Evolutionary conservation across 2,113 vertebrate genomes (phyloP).

Genomic region (Ochotona curzoniae): DNA sequence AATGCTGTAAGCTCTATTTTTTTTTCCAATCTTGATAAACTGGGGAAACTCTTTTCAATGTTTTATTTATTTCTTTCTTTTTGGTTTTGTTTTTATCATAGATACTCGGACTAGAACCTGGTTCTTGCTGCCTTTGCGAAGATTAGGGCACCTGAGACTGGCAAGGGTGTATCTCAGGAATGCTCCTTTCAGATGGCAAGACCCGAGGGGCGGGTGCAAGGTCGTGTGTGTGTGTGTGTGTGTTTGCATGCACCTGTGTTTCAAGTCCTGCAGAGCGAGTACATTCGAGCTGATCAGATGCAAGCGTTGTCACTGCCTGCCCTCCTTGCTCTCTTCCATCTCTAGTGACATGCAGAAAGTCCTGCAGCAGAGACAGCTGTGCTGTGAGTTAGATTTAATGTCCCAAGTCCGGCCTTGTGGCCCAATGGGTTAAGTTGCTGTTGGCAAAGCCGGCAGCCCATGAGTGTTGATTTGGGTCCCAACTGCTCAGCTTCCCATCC

Average conservation of each 20-base stretch:
- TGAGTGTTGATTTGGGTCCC: too few relatives aligned
- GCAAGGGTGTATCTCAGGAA: background rate
- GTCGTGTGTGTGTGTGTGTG: too few relatives aligned
- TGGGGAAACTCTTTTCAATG: background rate
- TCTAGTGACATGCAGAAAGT: background rate
- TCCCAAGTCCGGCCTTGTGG: too few relatives aligned
- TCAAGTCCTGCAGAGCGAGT: background rate
- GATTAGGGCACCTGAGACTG: background rate
- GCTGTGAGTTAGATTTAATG: background rate
- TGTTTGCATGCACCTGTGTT: too few relatives aligned
- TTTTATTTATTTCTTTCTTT: background rate
- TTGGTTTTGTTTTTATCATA: background rate
- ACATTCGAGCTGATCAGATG: background rate
- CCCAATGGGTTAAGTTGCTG: too few relatives aligned
- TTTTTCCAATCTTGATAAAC: slow-evolving; percentile 7
- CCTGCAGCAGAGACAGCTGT: background rate
- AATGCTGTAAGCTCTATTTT: background rate
- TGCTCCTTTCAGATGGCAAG: background rate
- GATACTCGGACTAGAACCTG: background rate
- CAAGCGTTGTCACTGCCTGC: background rate
- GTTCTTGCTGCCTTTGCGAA: background rate
- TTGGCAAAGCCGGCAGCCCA: too few relatives aligned
- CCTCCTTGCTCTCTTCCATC: accelerated
- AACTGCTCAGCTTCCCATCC: too few relatives aligned
- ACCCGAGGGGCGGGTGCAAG: background rate